A percentile compares a stretch with the other conserved stretches of the same genome.
These are phyloP conservation scores for Caenorhabditis macrosperma DNA, from an alignment of 2,888 invertebrate species.

Conservation along the genomic window DNA sequence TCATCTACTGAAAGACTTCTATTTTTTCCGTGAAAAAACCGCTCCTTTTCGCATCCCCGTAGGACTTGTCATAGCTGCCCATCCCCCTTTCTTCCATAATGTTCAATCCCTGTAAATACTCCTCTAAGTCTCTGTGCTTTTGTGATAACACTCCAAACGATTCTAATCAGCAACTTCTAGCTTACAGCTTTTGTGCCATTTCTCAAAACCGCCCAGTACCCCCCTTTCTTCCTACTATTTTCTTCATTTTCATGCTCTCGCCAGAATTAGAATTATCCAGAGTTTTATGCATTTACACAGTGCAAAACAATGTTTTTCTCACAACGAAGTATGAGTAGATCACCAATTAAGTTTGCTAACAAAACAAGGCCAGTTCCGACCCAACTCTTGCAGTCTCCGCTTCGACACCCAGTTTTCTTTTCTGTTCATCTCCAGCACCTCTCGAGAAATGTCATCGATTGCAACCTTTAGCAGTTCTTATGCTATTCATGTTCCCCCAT, in stretches of 20 bases:
- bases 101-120: conserved; percentile 11
- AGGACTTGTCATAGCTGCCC: conserved; percentile 24
- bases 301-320: conserved; percentile 5
- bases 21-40: conserved; percentile 50
- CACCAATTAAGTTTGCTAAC: neutral
- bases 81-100: neutral
- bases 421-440: conserved; percentile 10
- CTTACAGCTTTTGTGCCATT: conserved; percentile 8
- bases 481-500: conserved; percentile 34
- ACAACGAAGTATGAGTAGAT: conserved; percentile 9
- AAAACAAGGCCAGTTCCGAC: conserved; percentile 32
- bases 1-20: neutral
- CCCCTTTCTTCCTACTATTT: neutral
- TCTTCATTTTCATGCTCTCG: neutral
- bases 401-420: neutral
- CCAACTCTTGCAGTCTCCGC: neutral
- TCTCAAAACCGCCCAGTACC: neutral
- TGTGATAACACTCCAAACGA: conserved; percentile 39
- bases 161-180: conserved; percentile 50
- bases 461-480: conserved; percentile 20
- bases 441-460: conserved; percentile 37
- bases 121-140: neutral
- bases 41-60: conserved; percentile 3
- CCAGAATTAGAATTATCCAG: neutral
- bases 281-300: neutral